Percentiles rank a stretch among this genome's conserved stretches.
These are phyloP conservation scores for Leiothrix lutea DNA, from an alignment of 2,113 vertebrate species.

Conservation along the genomic window DNA sequence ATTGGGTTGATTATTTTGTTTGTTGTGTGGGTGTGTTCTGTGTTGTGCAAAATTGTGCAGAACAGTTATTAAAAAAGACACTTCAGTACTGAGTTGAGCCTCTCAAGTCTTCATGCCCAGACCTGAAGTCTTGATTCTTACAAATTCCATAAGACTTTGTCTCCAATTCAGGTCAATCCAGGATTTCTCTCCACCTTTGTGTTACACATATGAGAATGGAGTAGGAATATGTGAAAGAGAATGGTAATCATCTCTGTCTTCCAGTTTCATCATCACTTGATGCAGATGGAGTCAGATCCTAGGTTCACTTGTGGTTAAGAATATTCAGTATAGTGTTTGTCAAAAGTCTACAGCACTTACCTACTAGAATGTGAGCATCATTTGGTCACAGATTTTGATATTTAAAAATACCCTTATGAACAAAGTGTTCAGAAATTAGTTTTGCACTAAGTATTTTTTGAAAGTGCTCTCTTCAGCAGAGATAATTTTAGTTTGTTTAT, in stretches of 20 bases:
- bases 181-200: not conserved
- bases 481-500: not conserved
- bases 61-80: not conserved
- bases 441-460: not conserved
- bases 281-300: not conserved
- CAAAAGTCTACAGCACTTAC: not conserved
- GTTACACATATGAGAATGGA: fast-evolving
- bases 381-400: not conserved
- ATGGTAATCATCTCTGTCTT: not conserved
- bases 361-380: not conserved
- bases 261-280: not conserved
- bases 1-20: not conserved
- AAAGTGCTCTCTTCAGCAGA: not conserved
- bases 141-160: not conserved
- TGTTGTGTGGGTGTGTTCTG: not conserved
- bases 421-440: not conserved
- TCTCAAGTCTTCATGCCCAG: not conserved
- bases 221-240: not conserved
- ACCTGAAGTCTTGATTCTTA: not conserved
- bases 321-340: not conserved
- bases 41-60: not conserved
- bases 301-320: not conserved
- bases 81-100: not conserved
- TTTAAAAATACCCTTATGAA: not conserved
- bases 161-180: not conserved